Base-by-base conservation (phyloP, 2,113 vertebrate genomes). In the Albula goreensis region DNA sequence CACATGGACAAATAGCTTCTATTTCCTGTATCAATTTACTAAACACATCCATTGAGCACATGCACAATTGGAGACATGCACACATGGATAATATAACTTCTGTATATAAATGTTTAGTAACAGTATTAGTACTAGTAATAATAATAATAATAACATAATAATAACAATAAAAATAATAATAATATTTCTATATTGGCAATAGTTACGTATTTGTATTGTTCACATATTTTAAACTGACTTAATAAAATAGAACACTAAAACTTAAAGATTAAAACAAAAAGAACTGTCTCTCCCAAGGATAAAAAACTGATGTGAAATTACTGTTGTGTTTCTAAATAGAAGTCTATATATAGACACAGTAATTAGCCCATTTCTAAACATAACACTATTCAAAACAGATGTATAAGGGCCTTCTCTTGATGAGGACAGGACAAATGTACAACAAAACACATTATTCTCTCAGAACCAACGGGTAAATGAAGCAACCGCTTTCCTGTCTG, bases 21-120 rank as follows among this genome's bases (percentile, higher is more conserved):
- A 91, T 92, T 92, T 92, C 89, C 89, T 92, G 89, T 63, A 90
- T 88, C 50, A 89, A 87, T 89, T 86, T 41, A 41, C 31, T 41
- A 1, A 41, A 74, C 82, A 70, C 66, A 87, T 87, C 88, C 86
- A 90, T 83, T 86, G 90, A 88, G 87, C 86, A 77, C 86, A 85
- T 87, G 85, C 83, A 84, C 80, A 84, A 88, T 85, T 80, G 31
- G 31, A 41, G 31, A 41, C 31, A 41, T 41, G 31, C 31, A 41
- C 31, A 41, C 0, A 41, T 41, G 31, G 31, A 41, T 41, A 41
- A 41, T 41, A 1, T 41, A 41, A 41, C 31, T 1, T 41, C 31
- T 41, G 31, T 41, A 41, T 41, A 41, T 41, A 41, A 41, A 41
- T 41, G 31, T 41, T 41, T 41, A 41, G 31, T 41, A 41, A 63